Evolutionary conservation across 2,797 vertebrate species (phyloP).

Genomic region (Manis javanica): DNA sequence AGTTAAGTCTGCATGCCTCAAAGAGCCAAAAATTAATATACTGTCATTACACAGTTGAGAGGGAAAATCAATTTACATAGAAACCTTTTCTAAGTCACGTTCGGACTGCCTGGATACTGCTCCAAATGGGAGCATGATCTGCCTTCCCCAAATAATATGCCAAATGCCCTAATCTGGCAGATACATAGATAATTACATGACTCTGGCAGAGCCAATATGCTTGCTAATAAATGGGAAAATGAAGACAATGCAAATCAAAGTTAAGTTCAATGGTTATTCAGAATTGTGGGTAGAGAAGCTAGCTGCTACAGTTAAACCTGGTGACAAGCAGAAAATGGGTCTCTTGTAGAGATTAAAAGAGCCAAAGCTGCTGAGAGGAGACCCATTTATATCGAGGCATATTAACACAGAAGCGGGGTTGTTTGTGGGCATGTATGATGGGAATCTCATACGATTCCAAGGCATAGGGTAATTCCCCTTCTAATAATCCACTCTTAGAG

Average conservation of each 20-base stretch:
- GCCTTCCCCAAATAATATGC: conserved; percentile 78
- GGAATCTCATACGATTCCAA: neutral
- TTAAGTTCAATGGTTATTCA: conserved; percentile 65
- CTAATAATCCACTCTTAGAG: neutral
- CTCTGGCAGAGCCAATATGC: conserved; percentile 78
- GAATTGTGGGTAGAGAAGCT: conserved; percentile 47
- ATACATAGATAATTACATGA: conserved; percentile 78
- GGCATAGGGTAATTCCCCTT: neutral
- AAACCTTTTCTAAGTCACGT: conserved; percentile 79
- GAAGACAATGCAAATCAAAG: conserved; percentile 75
- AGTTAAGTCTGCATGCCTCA: conserved; percentile 79
- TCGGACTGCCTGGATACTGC: conserved; percentile 70
- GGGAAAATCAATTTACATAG: conserved; percentile 82
- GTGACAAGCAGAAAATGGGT: conserved; percentile 53
- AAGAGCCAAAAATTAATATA: conserved; percentile 84
- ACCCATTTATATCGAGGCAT: neutral
- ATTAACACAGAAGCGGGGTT: neutral
- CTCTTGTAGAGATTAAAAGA: conserved; percentile 26
- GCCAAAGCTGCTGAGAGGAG: neutral
- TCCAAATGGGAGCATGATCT: conserved; percentile 80
- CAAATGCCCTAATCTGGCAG: conserved; percentile 83
- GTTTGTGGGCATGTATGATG: neutral
- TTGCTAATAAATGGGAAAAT: conserved; percentile 76
- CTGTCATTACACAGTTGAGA: conserved; percentile 79
- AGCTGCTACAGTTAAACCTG: conserved; percentile 42